Evolutionary conservation across 2,797 vertebrate genomes (phyloP).

Genomic region (Cossypha dichroa): DNA sequence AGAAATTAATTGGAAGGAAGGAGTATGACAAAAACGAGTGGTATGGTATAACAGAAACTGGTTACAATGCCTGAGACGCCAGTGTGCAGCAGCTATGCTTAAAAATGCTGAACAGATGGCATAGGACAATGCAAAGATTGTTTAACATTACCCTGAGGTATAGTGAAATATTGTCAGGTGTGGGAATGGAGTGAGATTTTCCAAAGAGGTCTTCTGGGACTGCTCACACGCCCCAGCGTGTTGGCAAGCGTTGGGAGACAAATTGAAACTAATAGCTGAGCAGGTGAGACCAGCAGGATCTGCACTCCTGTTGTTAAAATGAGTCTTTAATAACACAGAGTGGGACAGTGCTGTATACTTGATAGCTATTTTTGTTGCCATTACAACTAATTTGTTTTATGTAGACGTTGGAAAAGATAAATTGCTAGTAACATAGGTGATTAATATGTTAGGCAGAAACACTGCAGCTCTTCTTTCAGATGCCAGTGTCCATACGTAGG

Average conservation of each 20-base stretch:
- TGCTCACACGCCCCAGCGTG: background rate
- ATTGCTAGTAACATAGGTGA: background rate
- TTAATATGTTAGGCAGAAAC: slow-evolving; percentile 16
- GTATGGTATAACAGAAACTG: slow-evolving; percentile 36
- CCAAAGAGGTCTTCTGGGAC: slow-evolving; percentile 48
- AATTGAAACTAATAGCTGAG: slow-evolving; percentile 59
- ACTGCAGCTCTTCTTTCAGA: slow-evolving; percentile 31
- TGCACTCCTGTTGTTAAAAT: slow-evolving; percentile 22
- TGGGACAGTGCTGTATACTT: background rate
- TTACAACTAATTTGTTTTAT: slow-evolving; percentile 23
- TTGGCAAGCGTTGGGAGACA: slow-evolving; percentile 50
- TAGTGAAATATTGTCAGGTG: slow-evolving; percentile 61
- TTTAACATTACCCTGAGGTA: slow-evolving; percentile 49
- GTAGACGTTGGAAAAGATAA: slow-evolving; percentile 1
- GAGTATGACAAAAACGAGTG: slow-evolving; percentile 38
- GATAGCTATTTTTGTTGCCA: slow-evolving; percentile 4
- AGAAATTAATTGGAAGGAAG: slow-evolving; percentile 45
- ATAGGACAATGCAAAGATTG: slow-evolving; percentile 68
- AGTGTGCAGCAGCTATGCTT: background rate
- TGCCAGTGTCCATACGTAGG: background rate
- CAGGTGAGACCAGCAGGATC: slow-evolving; percentile 54
- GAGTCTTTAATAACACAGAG: slow-evolving; percentile 3
- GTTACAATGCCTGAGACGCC: background rate
- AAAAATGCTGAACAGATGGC: slow-evolving; percentile 69
- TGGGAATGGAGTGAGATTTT: slow-evolving; percentile 59